phyloP scores from a whole-genome alignment of 2,888 invertebrate species.

The Eupithecia inturbata region DNA sequence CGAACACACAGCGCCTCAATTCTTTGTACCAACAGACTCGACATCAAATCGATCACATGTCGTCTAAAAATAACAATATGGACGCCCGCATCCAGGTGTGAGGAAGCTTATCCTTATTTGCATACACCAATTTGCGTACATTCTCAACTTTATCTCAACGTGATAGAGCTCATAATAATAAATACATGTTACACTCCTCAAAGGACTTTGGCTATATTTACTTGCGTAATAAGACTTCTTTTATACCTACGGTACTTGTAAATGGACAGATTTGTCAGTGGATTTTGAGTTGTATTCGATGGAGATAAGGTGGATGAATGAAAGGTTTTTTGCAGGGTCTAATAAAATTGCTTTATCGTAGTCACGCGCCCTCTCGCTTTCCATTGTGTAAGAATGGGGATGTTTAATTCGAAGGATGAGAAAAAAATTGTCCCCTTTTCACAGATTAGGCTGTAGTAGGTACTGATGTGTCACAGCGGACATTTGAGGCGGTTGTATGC shows the following conservation, averaged over 20 bases:
- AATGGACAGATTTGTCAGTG: conserved; percentile 14
- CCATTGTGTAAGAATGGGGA: conserved; percentile 30
- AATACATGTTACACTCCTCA: background rate
- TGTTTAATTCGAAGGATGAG: conserved; percentile 30
- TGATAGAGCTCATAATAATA: conserved; percentile 1
- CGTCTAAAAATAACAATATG: conserved; percentile 34
- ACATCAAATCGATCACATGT: conserved; percentile 29
- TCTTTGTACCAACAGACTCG: background rate
- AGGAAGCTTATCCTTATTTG: conserved; percentile 31
- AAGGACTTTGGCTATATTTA: conserved; percentile 21
- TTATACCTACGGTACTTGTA: conserved; percentile 11
- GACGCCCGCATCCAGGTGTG: conserved; percentile 37
- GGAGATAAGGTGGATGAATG: conserved; percentile 10
- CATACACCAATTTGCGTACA: conserved; percentile 13
- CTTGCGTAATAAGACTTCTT: conserved; percentile 24
- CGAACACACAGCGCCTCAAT: background rate
- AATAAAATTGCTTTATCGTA: conserved; percentile 32
- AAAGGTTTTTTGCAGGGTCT: background rate
- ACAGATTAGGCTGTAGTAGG: conserved; percentile 13
- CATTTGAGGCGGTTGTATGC: no score
- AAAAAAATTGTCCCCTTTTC: conserved; percentile 30
- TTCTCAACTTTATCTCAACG: conserved; percentile 22
- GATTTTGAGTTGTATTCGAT: conserved; percentile 17
- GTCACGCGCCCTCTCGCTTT: conserved; percentile 27
- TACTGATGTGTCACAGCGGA: conserved; percentile 1